Base-by-base conservation (phyloP, 1,140 invertebrate species). In the Pachyrhynchus sulphureomaculatus region DNA sequence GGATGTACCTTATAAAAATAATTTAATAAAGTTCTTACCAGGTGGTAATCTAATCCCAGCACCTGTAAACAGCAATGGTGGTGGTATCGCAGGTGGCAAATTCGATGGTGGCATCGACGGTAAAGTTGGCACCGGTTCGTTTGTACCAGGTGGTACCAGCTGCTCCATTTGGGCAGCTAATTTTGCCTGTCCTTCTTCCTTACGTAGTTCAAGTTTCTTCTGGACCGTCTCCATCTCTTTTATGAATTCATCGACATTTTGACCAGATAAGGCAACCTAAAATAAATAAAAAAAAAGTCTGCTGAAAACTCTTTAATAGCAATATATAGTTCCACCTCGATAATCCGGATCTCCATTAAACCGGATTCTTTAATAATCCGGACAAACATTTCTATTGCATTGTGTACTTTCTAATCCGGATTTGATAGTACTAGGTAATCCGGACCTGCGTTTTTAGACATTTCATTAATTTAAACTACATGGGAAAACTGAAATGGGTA, bases 181-280 rank as follows among this genome's bases (percentile, higher is more conserved):
- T 66, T 83, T 78, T 1, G 83, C 79, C 66, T 78, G 82, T 12
- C 88, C 85, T 53, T 85, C 84, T 6, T 83, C 82, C 67, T 83
- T 77, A 65, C 86, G 83, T 12, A 80, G 80, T 72, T 89, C 86
- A 49, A 85, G 80, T 68, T 88, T 90, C 64, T 86, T 87, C 68
- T 91, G 89, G 0, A 90, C 89, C 37, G 89, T 87, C 78, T 92
- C 90, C 87, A 91, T 91, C 80, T 94, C 92, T 72, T 91, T 90
- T 88, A 93, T 93, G 70, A 93, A 93, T 39, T 91, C 86, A 69
- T 95, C 92, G n/a, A 93, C 89, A 72, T 94, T 91, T 78, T 95
- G 91, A 2, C 91, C 92, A 13, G 90, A 88, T 70, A 93, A 84
- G 5, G 86, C 87, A 58, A 58, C 53, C 53, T 56, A 45, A 13